Percentiles rank a stretch among this genome's conserved stretches.
These are phyloP conservation scores for Yponomeuta plumbellus DNA, from an alignment of 2,888 invertebrate species.

Conservation along the genomic window DNA sequence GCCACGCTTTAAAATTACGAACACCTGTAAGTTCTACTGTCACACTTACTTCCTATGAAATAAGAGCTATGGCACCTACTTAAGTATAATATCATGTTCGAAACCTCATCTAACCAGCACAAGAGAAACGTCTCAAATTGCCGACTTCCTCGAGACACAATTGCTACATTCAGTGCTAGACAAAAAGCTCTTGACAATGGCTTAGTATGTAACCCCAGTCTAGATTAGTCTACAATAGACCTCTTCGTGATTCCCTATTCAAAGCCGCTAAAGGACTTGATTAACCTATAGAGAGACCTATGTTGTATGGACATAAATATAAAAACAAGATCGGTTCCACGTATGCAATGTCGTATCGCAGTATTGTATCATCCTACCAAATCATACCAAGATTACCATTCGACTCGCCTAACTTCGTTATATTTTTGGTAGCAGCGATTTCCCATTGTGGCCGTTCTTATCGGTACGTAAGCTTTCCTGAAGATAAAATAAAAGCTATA, in stretches of 20 bases:
- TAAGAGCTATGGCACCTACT: not conserved
- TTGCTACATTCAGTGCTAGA: slow-evolving; percentile 59
- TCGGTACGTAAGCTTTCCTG: no score
- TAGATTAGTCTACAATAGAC: slow-evolving; percentile 42
- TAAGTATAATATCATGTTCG: no score
- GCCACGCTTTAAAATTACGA: no score
- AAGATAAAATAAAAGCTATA: no score
- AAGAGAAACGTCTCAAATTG: slow-evolving; percentile 40
- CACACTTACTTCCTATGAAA: not conserved
- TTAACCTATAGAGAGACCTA: slow-evolving; percentile 16
- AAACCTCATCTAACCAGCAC: not conserved
- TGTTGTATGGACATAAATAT: not conserved
- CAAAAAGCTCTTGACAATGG: slow-evolving; percentile 56
- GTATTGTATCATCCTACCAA: no score
- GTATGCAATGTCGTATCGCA: no score
- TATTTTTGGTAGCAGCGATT: no score
- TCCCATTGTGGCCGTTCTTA: no score
- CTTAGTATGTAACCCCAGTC: slow-evolving; percentile 39
- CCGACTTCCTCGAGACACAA: slow-evolving; percentile 56
- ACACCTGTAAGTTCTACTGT: no score
- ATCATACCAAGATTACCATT: no score
- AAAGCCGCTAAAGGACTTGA: slow-evolving; percentile 20
- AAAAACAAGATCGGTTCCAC: no score
- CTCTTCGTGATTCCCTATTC: slow-evolving; percentile 20
- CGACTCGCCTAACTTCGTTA: no score